These are phyloP conservation scores for Micoletzkya japonica DNA, from an alignment of 2,888 invertebrate species.

Conservation along the genomic window DNA sequence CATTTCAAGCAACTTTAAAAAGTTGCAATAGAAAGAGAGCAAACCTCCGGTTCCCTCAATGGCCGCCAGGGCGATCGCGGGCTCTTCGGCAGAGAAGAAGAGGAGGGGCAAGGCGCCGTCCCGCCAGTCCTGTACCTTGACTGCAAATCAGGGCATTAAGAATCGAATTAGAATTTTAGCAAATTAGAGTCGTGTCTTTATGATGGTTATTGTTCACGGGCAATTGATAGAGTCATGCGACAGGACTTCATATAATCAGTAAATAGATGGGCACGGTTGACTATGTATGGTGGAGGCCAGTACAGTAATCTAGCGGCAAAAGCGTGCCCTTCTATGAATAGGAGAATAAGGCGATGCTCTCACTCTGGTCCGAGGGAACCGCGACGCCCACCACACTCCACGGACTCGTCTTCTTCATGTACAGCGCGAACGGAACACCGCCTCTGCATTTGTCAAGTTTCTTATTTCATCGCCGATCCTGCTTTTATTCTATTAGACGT, in stretches of 20 bases:
- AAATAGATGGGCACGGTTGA: too few species aligned
- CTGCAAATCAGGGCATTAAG: too few species aligned
- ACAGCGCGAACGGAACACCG: slow-evolving; percentile 12
- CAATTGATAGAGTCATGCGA: too few species aligned
- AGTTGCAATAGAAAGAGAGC: too few species aligned
- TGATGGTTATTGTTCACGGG: too few species aligned
- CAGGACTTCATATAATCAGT: too few species aligned
- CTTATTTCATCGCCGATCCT: not conserved
- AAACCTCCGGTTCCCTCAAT: slow-evolving; percentile 12
- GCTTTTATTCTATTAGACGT: too few species aligned
- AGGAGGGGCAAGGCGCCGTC: slow-evolving; percentile 21
- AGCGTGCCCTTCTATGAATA: too few species aligned
- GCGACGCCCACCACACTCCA: slow-evolving; percentile 28
- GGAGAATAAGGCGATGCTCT: not conserved
- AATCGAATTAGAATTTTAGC: not conserved
- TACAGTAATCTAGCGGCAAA: too few species aligned
- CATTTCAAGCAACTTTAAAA: too few species aligned
- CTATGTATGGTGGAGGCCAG: too few species aligned
- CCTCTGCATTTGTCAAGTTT: slow-evolving; percentile 16
- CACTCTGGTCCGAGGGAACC: slow-evolving; percentile 12
- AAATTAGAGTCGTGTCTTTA: too few species aligned
- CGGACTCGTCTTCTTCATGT: slow-evolving; percentile 27
- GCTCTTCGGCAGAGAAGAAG: slow-evolving; percentile 26
- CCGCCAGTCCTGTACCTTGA: slow-evolving; percentile 13
- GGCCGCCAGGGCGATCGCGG: not conserved